A percentile compares a stretch with the other conserved stretches of the same genome.
These are phyloP conservation scores for Crossaster papposus DNA, from an alignment of 53 echinoderm and acorn worm genomes.

Conservation along the genomic window DNA sequence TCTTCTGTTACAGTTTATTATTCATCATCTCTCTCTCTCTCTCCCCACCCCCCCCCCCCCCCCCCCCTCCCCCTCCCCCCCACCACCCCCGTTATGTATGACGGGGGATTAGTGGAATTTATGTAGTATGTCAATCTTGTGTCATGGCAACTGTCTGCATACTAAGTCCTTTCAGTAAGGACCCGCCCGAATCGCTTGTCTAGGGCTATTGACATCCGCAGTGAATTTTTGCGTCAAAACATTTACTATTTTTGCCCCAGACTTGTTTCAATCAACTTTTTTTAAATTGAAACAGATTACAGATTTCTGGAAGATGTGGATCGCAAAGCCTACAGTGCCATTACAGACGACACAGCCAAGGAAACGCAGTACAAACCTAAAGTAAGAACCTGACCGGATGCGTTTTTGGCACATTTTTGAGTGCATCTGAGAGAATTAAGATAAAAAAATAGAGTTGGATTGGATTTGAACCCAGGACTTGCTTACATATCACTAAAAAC, in stretches of 20 bases:
- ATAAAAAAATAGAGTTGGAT: neutral
- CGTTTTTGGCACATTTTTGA: neutral
- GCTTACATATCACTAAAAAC: no score
- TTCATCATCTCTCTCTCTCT: no score
- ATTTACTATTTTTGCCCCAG: neutral
- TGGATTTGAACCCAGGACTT: neutral
- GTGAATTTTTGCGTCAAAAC: neutral
- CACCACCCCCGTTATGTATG: no score
- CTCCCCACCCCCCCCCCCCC: no score
- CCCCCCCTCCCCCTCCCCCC: no score
- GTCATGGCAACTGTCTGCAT: no score
- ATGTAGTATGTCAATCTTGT: no score
- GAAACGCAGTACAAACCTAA: slow-evolving; percentile 7
- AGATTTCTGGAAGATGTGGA: slow-evolving; percentile 73
- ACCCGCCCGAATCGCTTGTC: no score
- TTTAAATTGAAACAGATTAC: slow-evolving; percentile 61
- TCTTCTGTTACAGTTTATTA: no score
- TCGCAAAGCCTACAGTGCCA: slow-evolving; percentile 59
- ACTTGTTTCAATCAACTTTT: neutral
- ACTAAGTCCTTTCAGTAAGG: no score
- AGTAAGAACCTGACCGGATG: slow-evolving; percentile 3
- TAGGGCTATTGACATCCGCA: neutral
- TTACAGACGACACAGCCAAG: slow-evolving; percentile 15
- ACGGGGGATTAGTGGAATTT: no score
- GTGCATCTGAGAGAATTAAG: no score